phyloP scores from a whole-genome alignment of 1,140 invertebrate genomes.

The Papilio xuthus region DNA sequence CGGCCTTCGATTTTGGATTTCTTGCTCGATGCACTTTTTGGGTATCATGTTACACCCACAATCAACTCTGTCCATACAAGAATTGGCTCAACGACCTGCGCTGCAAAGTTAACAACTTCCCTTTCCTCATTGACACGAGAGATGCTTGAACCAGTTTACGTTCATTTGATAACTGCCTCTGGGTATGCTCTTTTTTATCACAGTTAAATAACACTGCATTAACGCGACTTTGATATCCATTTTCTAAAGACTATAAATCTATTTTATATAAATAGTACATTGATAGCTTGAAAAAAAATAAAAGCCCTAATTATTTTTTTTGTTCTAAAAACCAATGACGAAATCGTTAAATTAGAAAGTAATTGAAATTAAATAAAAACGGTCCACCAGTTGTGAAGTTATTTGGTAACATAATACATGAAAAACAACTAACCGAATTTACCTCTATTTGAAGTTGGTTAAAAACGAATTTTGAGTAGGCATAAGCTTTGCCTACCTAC shows the following conservation, averaged over 20 bases:
- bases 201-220: no score
- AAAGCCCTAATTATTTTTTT: no score
- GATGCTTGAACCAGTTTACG: conserved; percentile 3
- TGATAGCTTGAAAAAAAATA: no score
- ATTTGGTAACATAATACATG: no score
- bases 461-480: background rate
- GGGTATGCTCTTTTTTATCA: background rate
- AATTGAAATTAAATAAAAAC: no score
- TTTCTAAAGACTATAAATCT: no score
- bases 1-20: background rate
- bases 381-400: no score
- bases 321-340: no score
- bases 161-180: background rate
- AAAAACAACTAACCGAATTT: no score
- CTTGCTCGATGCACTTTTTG: background rate
- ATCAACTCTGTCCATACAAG: background rate
- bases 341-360: no score
- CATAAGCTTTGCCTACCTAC: background rate
- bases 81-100: background rate
- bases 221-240: background rate
- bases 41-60: background rate
- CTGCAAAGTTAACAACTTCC: conserved; percentile 13
- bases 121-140: conserved; percentile 10
- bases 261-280: no score
- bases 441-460: no score